phyloP scores from a whole-genome alignment of 2,113 vertebrate genomes.

The Eleginops maclovinus region DNA sequence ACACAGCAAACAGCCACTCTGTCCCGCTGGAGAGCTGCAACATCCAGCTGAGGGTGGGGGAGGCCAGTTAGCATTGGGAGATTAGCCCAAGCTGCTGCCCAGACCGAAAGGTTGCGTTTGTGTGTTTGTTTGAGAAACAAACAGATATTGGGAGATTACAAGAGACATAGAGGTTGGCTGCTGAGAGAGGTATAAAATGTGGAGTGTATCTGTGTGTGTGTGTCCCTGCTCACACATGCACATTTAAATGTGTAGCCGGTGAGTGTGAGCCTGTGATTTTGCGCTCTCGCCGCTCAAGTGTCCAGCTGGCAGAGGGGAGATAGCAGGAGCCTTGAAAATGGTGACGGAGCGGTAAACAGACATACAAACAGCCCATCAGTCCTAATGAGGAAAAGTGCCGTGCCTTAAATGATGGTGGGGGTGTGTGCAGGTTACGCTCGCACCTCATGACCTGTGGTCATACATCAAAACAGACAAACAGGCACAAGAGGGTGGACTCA shows the following conservation, averaged over 20 bases:
- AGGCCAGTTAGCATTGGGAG: conserved; percentile 65
- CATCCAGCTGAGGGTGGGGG: conserved; percentile 59
- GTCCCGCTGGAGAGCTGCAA: conserved; percentile 63
- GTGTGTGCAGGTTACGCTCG: not conserved
- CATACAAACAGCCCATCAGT: conserved; percentile 69
- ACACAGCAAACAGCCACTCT: conserved; percentile 68
- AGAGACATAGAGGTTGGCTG: conserved; percentile 45
- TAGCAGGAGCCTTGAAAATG: conserved; percentile 76
- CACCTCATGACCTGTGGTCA: conserved; percentile 42
- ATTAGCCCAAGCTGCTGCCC: conserved; percentile 61
- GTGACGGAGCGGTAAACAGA: conserved; percentile 67
- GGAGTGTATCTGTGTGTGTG: not conserved
- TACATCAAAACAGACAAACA: conserved; percentile 63
- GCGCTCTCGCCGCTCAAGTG: conserved; percentile 66
- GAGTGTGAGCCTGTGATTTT: conserved; percentile 44
- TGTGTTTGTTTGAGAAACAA: conserved; percentile 64
- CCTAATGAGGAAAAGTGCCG: conserved; percentile 74
- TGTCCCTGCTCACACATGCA: conserved; percentile 17
- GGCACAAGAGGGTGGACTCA: conserved; percentile 24
- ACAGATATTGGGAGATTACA: conserved; percentile 67
- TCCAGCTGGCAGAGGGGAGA: conserved; percentile 78
- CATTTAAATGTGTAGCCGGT: conserved; percentile 45
- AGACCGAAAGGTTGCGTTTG: conserved; percentile 63
- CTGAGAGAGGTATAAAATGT: conserved; percentile 40
- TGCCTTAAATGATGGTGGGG: conserved; percentile 43